These are phyloP conservation scores for Spizella passerina DNA, from an alignment of 2,797 vertebrate genomes.

Conservation along the genomic window DNA sequence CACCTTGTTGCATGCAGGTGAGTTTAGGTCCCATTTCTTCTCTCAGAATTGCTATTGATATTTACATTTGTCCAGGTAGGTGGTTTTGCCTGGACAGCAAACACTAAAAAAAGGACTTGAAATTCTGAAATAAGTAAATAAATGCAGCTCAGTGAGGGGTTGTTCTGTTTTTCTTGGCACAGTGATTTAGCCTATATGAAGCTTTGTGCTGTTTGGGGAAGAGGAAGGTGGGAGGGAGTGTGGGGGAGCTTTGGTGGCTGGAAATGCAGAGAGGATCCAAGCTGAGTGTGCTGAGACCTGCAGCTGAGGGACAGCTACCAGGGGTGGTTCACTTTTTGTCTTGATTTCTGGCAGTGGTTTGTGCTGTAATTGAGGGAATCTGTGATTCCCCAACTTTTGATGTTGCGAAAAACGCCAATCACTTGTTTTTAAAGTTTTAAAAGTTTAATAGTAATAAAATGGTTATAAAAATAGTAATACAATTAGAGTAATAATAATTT, in stretches of 20 bases:
- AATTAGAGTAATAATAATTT: too few relatives aligned
- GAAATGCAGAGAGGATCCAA: slow-evolving; percentile 71
- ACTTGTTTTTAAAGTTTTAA: too few relatives aligned
- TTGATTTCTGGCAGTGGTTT: background rate
- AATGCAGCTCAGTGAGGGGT: background rate
- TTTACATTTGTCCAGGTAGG: background rate
- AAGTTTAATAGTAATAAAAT: too few relatives aligned
- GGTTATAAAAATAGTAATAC: too few relatives aligned
- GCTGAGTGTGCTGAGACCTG: background rate
- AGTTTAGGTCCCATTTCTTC: background rate
- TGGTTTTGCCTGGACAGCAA: background rate
- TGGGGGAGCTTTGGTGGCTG: slow-evolving; percentile 40
- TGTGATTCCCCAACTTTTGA: background rate
- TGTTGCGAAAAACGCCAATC: too few relatives aligned
- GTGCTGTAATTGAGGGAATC: background rate
- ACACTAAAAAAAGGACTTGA: background rate
- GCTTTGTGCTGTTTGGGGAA: background rate
- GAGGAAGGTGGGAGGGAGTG: slow-evolving; percentile 15
- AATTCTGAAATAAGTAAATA: slow-evolving; percentile 22
- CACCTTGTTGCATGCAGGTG: background rate
- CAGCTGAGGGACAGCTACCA: background rate
- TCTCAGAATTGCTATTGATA: background rate
- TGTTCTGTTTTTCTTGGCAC: slow-evolving; percentile 8
- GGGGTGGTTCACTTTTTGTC: background rate
- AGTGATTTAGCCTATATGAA: background rate